Conservation (phyloP, 2,113 vertebrate genomes). For the Halcyon senegalensis region DNA sequence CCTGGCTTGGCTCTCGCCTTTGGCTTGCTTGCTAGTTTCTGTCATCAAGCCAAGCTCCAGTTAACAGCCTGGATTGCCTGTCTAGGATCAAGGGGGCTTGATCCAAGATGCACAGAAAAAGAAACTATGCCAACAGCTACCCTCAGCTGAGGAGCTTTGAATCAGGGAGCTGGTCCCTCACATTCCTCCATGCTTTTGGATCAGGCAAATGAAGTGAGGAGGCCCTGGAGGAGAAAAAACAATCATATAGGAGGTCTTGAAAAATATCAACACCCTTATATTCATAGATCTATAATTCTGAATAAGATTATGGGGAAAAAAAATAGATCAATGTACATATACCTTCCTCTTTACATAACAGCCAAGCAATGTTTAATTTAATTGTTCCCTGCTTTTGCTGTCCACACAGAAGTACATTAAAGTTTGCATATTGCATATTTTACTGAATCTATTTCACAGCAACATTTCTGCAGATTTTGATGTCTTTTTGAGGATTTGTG, state of each 20-base stretch:
- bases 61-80: not conserved
- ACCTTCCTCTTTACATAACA: not conserved
- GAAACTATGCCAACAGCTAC: not conserved
- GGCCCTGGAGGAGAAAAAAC: not conserved
- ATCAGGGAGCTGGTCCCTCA: not conserved
- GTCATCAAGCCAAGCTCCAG: not conserved
- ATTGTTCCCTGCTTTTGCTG: not conserved
- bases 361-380: not conserved
- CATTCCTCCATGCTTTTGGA: not conserved
- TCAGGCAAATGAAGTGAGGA: not conserved
- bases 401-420: not conserved
- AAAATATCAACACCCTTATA: not conserved
- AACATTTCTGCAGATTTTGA: not conserved
- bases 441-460: not conserved
- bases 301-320: not conserved
- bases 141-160: not conserved
- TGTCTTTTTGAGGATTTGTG: not conserved
- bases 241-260: not conserved
- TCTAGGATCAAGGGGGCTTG: not conserved
- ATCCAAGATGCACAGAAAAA: not conserved
- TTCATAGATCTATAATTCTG: not conserved
- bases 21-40: not conserved
- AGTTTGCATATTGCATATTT: not conserved
- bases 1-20: not conserved
- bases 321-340: not conserved